Percentiles rank a stretch among this genome's conserved stretches.
Conservation (phyloP, 2,113 vertebrate genomes). For the Tragelaphus scriptus region DNA sequence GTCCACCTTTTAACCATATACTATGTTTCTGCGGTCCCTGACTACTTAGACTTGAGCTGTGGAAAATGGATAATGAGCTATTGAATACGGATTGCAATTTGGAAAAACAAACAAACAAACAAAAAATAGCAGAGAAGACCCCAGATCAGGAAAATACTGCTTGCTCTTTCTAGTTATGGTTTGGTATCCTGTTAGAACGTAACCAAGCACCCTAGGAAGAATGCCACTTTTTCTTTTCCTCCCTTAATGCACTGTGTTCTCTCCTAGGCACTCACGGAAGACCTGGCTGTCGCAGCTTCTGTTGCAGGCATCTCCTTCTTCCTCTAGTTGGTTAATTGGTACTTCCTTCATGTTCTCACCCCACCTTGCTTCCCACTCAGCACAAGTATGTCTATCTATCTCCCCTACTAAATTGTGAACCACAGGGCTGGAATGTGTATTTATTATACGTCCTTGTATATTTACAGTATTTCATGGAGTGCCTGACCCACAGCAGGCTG, state of each 20-base stretch:
- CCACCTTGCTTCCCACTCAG: neutral
- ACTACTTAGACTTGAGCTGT: neutral
- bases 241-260: neutral
- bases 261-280: neutral
- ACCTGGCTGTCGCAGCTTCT: neutral
- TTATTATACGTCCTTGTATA: neutral
- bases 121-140: neutral
- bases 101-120: too few species aligned
- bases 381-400: neutral
- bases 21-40: neutral
- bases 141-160: neutral
- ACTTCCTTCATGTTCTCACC: neutral
- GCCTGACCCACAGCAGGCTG: neutral
- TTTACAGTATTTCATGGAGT: slow-evolving; percentile 26
- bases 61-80: neutral
- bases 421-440: neutral
- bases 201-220: neutral
- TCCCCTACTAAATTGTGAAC: neutral
- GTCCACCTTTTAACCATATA: neutral
- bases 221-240: too few species aligned
- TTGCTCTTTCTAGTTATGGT: neutral
- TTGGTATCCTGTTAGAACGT: neutral
- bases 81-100: neutral
- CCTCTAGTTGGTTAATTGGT: neutral
- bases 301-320: neutral